Evolutionary conservation across 2,888 invertebrate genomes (phyloP), one percentile per base, ranked within the genome.

Genomic region (Drosophila yooni): DNA sequence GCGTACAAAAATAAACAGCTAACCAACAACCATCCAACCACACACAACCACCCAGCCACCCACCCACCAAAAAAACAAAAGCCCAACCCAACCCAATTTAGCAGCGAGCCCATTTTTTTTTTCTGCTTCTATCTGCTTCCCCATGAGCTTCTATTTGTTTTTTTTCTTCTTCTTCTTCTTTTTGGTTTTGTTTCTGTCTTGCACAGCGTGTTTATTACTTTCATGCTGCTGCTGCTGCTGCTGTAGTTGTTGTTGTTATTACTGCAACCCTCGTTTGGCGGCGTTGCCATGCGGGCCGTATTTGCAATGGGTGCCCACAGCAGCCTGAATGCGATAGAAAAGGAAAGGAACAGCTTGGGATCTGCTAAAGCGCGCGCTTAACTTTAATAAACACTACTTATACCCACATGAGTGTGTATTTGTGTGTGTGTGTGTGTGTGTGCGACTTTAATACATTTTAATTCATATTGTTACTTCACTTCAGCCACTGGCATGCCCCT

Each of bases 141-240:
- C 13, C 29, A 36, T 21, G 25, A 40, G 63, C 31, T 43, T 60
- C 57, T 63, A 25, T 62, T 63, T 51, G 11, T 18, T n/a, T 51
- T 51, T 29, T 51, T 52, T 48, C n/a, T n/a, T n/a, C n/a, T n/a
- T 61, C 11, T 53, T 48, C 50, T 48, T 64, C 60, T 56, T 58
- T 33, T 46, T 62, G n/a, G 29, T 74, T 76, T 54, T 65, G 34
- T 60, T 79, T 57, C 59, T 61, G 66, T 60, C 76, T 67, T 71
- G 62, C 70, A 60, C 56, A 69, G 70, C 69, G 74, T 79, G 77
- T 79, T 85, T 87, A 84, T 87, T 84, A 83, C 82, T 81, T 76
- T 60, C 40, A n/a, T 36, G 38, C 38, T 34, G 38, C 21, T 57
- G 46, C 13, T 57, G 46, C 13, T 57, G 58, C 54, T 69, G 58